Conservation (phyloP, 2,797 vertebrate species). For the Mus minutoides region DNA sequence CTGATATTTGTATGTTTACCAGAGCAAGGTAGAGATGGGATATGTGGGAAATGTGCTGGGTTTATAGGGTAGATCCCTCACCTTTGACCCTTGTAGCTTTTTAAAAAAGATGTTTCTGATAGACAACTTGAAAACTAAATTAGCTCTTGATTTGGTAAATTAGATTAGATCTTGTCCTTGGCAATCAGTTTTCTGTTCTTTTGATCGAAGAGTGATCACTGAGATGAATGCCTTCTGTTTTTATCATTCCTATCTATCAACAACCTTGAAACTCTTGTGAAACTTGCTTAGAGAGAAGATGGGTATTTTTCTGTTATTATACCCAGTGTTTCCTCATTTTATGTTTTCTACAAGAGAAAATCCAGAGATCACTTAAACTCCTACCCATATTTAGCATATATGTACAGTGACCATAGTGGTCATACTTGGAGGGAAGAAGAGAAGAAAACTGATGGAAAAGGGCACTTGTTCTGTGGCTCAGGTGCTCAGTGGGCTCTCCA, state of each 20-base stretch:
- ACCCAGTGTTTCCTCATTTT: slow-evolving; percentile 41
- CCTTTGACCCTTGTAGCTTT: neutral
- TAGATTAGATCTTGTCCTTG: neutral
- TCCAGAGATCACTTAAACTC: slow-evolving; percentile 8
- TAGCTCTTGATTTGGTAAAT: neutral
- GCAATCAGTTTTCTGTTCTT: neutral
- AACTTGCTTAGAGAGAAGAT: neutral
- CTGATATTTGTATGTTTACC: neutral
- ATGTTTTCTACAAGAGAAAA: slow-evolving; percentile 23
- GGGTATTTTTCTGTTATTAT: neutral
- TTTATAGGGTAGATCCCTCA: neutral
- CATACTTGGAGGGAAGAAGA: neutral
- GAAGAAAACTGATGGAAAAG: neutral
- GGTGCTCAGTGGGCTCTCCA: neutral
- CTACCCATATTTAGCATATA: neutral
- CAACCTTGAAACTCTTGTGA: slow-evolving; percentile 14
- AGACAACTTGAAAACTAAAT: slow-evolving; percentile 39
- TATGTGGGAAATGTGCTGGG: neutral
- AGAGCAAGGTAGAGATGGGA: neutral
- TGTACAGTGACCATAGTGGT: neutral
- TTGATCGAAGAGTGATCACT: neutral
- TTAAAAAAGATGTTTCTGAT: slow-evolving; percentile 11
- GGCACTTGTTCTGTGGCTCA: neutral
- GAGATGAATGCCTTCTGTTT: neutral
- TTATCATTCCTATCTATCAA: slow-evolving; percentile 20